Base-by-base conservation (phyloP, 2,888 invertebrate genomes). In the Xestia sexstrigata region DNA sequence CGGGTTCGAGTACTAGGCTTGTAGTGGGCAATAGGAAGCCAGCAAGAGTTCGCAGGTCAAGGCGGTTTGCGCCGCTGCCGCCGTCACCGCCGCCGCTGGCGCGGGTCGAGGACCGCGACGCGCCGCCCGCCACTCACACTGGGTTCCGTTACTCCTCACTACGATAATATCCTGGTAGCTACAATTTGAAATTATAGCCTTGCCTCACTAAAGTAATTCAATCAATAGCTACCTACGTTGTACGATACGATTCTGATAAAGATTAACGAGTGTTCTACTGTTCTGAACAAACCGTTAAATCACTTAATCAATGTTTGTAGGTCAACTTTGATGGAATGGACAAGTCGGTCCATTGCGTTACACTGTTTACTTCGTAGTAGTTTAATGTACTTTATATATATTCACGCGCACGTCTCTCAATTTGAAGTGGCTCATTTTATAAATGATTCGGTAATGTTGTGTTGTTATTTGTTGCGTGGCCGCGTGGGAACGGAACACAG, bases 31-130 rank as follows among this genome's bases (percentile, higher is more conserved):
- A 90, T 91, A 92, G 93, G 93, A 93, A 93, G 92, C 90, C 91
- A 87, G 86, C 90, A 90, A 90, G 90, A 93, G 93, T 93, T 93
- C 93, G 92, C 92, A 93, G 94, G 95, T 95, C 95, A 94, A 94
- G 94, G 93, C 92, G 92, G 93, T 93, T 91, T 91, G 91, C 90
- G 89, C 83, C 91, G 90, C 86, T 90, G 89, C 83, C 91, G 90
- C 86, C 87, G 49, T 7, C 88, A 63, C 30, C 85, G 69, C 71
- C 71, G 88, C 70, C 79, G 72, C 76, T 77, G 91, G 89, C 91
- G 89, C 91, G 91, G 93, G 94, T 95, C 95, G 93, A 94, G 91
- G 94, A 95, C 94, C 95, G 92, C 93, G 86, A 88, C 89, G 90
- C 91, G 89, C 89, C 91, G 87, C 86, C 89, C 86, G 83, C 87